Percentiles rank a stretch among this genome's conserved stretches.
Conservation (phyloP, 1,140 invertebrate genomes). For the Drosophila rhopaloa region DNA sequence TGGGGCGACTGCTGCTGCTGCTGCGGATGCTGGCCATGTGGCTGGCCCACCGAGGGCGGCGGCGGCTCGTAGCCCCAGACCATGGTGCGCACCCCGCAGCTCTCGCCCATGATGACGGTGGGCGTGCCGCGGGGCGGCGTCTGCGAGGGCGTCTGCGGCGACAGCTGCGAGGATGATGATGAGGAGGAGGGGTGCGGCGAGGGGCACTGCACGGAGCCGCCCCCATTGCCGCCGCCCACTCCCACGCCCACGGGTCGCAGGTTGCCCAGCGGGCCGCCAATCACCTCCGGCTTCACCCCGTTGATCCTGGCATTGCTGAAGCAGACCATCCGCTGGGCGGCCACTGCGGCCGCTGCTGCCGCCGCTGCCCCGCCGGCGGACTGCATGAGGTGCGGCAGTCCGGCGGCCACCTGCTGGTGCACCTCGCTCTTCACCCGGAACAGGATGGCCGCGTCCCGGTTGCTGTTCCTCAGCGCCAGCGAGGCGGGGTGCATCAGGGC, state of each 20-base stretch:
- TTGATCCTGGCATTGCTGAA: conserved; percentile 88
- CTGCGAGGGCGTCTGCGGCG: conserved; percentile 87
- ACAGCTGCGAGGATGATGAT: conserved; percentile 84
- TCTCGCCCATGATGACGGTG: conserved; percentile 95
- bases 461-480: conserved; percentile 78
- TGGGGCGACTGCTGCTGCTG: conserved; percentile 54
- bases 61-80: conserved; percentile 89
- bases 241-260: conserved; percentile 84
- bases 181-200: conserved; percentile 84
- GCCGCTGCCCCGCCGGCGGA: conserved; percentile 64
- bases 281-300: conserved; percentile 91
- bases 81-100: conserved; percentile 95
- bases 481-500: conserved; percentile 78
- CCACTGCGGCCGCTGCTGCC: conserved; percentile 70
- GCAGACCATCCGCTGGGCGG: conserved; percentile 86
- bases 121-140: conserved; percentile 90
- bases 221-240: conserved; percentile 3
- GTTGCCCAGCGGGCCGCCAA: conserved; percentile 88
- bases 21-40: conserved; percentile 29
- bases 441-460: conserved; percentile 75
- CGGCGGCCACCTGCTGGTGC: conserved; percentile 79
- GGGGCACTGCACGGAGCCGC: conserved; percentile 60
- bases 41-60: conserved; percentile 53
- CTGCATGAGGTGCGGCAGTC: conserved; percentile 70
- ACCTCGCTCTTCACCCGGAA: conserved; percentile 84